Conservation (phyloP, 2,797 vertebrate species). For the Lerista edwardsae region DNA sequence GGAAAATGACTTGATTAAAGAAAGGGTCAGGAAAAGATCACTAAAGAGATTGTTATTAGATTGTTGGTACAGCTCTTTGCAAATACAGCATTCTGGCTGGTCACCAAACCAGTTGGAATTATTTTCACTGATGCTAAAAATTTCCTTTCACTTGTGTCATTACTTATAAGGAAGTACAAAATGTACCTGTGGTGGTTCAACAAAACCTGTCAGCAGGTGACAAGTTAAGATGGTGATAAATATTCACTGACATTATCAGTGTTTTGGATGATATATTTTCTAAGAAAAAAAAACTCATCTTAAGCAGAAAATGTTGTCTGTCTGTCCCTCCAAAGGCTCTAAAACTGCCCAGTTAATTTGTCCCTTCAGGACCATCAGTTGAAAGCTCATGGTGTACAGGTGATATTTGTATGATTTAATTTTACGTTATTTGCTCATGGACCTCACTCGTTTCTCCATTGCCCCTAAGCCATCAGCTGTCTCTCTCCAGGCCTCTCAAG, state of each 20-base stretch:
- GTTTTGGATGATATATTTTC: not conserved
- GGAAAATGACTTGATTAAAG: slow-evolving; percentile 11
- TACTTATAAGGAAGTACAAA: slow-evolving; percentile 30
- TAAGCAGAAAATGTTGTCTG: not conserved
- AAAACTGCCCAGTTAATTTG: not conserved
- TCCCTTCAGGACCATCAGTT: not conserved
- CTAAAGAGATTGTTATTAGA: not conserved
- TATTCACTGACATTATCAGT: slow-evolving; percentile 6
- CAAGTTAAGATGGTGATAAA: not conserved
- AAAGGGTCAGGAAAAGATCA: not conserved
- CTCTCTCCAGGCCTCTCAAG: not conserved
- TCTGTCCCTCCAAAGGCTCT: not conserved
- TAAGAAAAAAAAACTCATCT: not conserved
- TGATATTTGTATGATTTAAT: not conserved
- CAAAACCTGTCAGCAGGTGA: slow-evolving; percentile 3
- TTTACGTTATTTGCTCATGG: not conserved
- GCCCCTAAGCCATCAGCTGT: no score
- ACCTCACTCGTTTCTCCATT: not conserved
- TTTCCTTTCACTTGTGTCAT: not conserved
- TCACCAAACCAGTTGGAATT: slow-evolving; percentile 19
- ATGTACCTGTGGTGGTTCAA: slow-evolving; percentile 26
- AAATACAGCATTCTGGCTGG: not conserved
- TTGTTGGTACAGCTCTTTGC: slow-evolving; percentile 1
- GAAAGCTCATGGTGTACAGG: not conserved
- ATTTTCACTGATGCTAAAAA: slow-evolving; percentile 18